Evolutionary conservation across 2,888 invertebrate species (phyloP).

Genomic region (Tachystola acroxantha): DNA sequence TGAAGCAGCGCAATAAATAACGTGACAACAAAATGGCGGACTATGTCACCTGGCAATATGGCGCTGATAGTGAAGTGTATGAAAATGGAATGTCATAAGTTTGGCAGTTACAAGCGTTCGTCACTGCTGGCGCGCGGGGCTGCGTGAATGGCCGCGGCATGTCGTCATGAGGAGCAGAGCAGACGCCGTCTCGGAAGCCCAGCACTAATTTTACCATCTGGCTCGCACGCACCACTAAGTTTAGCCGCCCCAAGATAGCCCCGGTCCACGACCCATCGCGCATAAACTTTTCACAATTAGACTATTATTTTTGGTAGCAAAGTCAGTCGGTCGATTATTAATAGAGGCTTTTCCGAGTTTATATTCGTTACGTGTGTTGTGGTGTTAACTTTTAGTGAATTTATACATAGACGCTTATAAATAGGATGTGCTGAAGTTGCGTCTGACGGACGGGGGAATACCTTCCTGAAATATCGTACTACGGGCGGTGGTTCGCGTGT

Average conservation of each 20-base stretch:
- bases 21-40: slow-evolving; percentile 28
- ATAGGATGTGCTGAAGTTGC: slow-evolving; percentile 78
- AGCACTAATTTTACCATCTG: slow-evolving; percentile 77
- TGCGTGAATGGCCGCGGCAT: slow-evolving; percentile 60
- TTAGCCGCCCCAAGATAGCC: slow-evolving; percentile 79
- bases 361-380: slow-evolving; percentile 79
- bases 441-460: slow-evolving; percentile 78
- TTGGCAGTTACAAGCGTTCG: slow-evolving; percentile 54
- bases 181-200: slow-evolving; percentile 67
- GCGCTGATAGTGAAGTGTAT: slow-evolving; percentile 38
- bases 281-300: slow-evolving; percentile 80
- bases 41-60: slow-evolving; percentile 47
- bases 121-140: slow-evolving; percentile 34
- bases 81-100: slow-evolving; percentile 72
- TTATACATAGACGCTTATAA: slow-evolving; percentile 79
- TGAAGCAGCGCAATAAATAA: slow-evolving; percentile 23
- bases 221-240: slow-evolving; percentile 77
- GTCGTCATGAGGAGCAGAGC: slow-evolving; percentile 67
- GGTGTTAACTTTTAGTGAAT: slow-evolving; percentile 79
- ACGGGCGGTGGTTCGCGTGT: slow-evolving; percentile 73
- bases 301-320: slow-evolving; percentile 80
- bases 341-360: slow-evolving; percentile 79
- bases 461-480: slow-evolving; percentile 79
- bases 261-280: slow-evolving; percentile 78
- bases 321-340: slow-evolving; percentile 80